These are phyloP conservation scores for Struthio camelus DNA, from an alignment of 2,113 vertebrate genomes.

Conservation along the genomic window DNA sequence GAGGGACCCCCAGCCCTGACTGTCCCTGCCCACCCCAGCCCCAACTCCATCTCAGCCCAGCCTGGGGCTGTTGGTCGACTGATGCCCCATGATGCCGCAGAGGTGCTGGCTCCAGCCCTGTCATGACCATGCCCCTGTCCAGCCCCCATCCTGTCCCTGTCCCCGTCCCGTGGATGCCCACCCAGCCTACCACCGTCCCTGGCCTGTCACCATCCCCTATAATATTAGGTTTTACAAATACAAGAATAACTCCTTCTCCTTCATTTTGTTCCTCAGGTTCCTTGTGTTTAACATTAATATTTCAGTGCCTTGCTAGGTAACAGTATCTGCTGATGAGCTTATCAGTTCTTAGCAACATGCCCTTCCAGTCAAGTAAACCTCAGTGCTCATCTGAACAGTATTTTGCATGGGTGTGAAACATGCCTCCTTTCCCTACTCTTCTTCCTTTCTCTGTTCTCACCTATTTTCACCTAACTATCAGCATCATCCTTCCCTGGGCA, in stretches of 20 bases:
- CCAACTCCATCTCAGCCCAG: rapidly evolving
- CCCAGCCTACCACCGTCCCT: too few relatives aligned
- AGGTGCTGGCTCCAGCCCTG: neutral
- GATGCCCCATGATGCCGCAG: neutral
- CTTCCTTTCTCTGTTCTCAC: neutral
- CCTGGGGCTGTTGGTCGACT: neutral
- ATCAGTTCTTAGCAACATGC: neutral
- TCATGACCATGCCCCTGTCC: rapidly evolving
- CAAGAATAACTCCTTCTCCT: neutral
- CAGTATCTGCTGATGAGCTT: rapidly evolving
- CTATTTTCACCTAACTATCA: neutral
- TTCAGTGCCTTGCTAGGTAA: rapidly evolving
- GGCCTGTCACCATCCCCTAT: too few relatives aligned
- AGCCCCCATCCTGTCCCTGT: too few relatives aligned
- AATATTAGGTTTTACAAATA: neutral
- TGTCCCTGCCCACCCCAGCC: neutral
- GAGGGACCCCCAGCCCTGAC: neutral
- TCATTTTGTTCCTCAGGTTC: neutral
- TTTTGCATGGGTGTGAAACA: neutral
- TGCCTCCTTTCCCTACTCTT: neutral
- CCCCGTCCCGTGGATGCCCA: neutral
- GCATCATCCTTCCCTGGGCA: rapidly evolving
- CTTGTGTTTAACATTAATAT: neutral
- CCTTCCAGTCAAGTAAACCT: neutral
- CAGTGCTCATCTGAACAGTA: neutral